Conservation (phyloP, 2,888 invertebrate species). For the Macrosiphum euphorbiae region DNA sequence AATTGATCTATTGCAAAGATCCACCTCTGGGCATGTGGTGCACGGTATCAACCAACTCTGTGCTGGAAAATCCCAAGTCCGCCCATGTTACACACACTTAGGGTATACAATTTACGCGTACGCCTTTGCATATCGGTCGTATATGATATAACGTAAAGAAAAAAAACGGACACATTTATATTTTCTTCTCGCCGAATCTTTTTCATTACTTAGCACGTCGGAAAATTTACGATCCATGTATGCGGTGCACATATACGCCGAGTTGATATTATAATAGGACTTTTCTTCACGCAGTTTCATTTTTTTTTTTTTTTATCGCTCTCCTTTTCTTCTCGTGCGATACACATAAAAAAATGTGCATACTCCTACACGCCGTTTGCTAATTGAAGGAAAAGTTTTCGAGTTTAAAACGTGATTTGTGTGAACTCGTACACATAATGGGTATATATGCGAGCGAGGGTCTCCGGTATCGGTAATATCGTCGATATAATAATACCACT, state of each 20-base stretch:
- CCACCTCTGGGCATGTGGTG: neutral
- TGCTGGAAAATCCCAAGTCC: neutral
- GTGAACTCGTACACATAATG: constrained; percentile 4
- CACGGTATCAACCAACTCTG: neutral
- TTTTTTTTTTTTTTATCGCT: neutral
- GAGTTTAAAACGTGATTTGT: constrained; percentile 55
- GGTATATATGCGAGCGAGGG: neutral
- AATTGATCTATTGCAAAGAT: neutral
- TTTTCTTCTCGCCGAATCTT: constrained; percentile 11
- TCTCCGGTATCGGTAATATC: constrained; percentile 27
- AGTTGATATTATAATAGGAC: neutral
- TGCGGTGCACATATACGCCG: neutral
- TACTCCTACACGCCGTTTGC: neutral
- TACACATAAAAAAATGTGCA: neutral
- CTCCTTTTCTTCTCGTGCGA: neutral
- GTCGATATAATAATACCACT: neutral
- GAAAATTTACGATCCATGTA: constrained; percentile 43
- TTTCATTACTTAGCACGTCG: constrained; percentile 39
- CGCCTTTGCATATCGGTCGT: neutral
- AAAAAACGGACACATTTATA: neutral
- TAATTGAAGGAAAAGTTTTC: constrained; percentile 57
- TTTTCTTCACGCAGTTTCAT: constrained; percentile 29
- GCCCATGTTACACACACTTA: neutral
- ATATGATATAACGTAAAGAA: neutral
- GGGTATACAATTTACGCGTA: neutral